These are phyloP conservation scores for Cryptotis parvus DNA, from an alignment of 2,113 vertebrate species.

Conservation along the genomic window DNA sequence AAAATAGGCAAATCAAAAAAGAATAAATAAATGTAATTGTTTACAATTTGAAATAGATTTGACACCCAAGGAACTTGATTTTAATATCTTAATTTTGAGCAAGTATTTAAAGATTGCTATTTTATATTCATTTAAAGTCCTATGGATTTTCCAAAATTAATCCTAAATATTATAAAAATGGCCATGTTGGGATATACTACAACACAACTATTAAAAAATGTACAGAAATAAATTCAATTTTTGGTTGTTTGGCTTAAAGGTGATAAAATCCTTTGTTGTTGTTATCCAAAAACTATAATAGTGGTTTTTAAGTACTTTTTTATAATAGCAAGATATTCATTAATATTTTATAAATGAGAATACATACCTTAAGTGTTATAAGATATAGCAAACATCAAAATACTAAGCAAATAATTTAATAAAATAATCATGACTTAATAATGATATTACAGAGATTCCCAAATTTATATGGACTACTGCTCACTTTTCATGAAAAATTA, in stretches of 20 bases:
- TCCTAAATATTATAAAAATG: slow-evolving; percentile 38
- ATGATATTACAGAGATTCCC: background rate
- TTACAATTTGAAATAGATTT: background rate
- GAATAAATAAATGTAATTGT: too few relatives aligned
- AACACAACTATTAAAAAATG: slow-evolving; percentile 34
- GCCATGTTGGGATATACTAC: background rate
- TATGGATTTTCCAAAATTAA: background rate
- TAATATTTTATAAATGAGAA: slow-evolving; percentile 30
- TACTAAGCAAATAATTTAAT: background rate
- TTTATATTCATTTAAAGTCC: slow-evolving; percentile 21
- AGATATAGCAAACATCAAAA: slow-evolving; percentile 7
- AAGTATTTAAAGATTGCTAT: slow-evolving; percentile 7
- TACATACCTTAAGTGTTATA: background rate
- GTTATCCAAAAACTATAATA: background rate
- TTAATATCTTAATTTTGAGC: slow-evolving; percentile 24
- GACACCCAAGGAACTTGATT: background rate
- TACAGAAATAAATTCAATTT: slow-evolving; percentile 31
- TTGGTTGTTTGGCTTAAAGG: background rate
- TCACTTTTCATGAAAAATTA: too few relatives aligned
- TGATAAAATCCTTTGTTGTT: slow-evolving; percentile 5
- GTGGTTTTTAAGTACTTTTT: background rate
- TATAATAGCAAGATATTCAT: background rate
- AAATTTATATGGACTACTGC: too few relatives aligned
- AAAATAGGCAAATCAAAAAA: too few relatives aligned
- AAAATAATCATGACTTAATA: slow-evolving; percentile 6